phyloP scores from a whole-genome alignment of 2,888 invertebrate species.

The Rhopalosiphum nymphaeae region DNA sequence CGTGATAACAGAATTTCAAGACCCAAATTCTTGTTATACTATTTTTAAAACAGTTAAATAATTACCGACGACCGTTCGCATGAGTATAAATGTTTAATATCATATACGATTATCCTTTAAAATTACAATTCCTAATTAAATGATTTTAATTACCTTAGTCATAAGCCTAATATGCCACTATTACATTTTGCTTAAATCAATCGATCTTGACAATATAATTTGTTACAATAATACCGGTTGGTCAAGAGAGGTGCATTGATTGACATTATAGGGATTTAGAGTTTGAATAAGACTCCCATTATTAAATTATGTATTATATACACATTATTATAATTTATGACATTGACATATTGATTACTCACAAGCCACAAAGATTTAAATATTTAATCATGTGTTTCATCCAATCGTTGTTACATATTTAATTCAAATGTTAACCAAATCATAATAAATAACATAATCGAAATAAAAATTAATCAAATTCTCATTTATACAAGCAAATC shows the following conservation, averaged over 20 bases:
- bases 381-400: background rate
- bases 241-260: background rate
- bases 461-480: background rate
- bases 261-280: background rate
- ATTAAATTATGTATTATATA: background rate
- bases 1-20: background rate
- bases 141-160: background rate
- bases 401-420: background rate
- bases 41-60: background rate
- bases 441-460: background rate
- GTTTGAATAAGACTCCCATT: background rate
- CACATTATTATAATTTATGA: background rate
- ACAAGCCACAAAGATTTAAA: background rate
- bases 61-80: background rate
- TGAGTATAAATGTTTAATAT: background rate
- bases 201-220: background rate
- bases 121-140: background rate
- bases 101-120: background rate
- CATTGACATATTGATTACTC: background rate
- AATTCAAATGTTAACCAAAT: background rate
- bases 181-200: background rate
- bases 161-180: background rate
- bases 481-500: background rate
- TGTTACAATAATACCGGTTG: background rate
- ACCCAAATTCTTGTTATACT: background rate